Evolutionary conservation across 1,140 invertebrate genomes (phyloP).

Genomic region (Heliconius melpomene): DNA sequence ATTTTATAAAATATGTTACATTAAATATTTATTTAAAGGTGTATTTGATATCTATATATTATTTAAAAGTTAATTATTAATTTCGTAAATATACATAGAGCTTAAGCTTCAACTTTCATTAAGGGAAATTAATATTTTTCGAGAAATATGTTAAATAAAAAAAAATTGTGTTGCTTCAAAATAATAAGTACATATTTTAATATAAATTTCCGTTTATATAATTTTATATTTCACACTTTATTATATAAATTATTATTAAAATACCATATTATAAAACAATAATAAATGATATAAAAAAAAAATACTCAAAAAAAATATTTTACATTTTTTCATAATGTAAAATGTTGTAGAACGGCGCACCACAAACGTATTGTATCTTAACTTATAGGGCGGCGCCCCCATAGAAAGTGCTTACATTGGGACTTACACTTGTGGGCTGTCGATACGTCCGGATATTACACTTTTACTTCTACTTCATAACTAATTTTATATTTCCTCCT

Average conservation of each 20-base stretch:
- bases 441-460: conserved; percentile 25
- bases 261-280: background rate
- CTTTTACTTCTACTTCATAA: background rate
- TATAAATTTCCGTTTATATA: no score
- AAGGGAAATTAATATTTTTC: no score
- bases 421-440: conserved; percentile 32
- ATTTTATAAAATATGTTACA: background rate
- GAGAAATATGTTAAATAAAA: no score
- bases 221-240: no score
- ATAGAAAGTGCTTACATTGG: conserved; percentile 58
- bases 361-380: conserved; percentile 34
- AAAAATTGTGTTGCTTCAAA: no score
- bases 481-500: conserved; percentile 1
- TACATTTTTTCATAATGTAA: background rate
- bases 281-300: background rate
- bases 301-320: background rate
- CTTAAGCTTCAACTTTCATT: no score
- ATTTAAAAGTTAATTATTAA: no score
- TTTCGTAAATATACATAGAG: no score
- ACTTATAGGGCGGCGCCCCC: conserved; percentile 45
- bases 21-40: no score
- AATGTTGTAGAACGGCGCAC: conserved; percentile 21
- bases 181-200: no score
- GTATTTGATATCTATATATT: no score
- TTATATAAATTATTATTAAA: no score